Evolutionary conservation across 92 coral and sea anemone species (phyloP).

Genomic region (Phenganax subtilis): DNA sequence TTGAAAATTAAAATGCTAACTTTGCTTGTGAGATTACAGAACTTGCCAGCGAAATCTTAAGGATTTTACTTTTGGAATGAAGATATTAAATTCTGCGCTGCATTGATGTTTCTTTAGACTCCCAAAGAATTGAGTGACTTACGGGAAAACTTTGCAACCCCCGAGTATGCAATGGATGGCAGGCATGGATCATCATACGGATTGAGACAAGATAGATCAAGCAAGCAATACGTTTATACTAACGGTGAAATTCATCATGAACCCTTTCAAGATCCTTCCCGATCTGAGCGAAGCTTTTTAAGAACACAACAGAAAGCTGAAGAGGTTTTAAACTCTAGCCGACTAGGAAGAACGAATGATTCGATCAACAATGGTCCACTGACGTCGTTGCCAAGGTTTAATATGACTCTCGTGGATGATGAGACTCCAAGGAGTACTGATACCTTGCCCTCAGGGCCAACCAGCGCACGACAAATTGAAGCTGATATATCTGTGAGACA

Average conservation of each 20-base stretch:
- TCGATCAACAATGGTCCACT: not conserved
- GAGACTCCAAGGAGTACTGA: not conserved
- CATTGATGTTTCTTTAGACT: not conserved
- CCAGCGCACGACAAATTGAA: conserved; percentile 16
- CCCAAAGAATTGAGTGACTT: not conserved
- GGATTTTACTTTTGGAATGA: not conserved
- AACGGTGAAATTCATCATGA: conserved; percentile 25
- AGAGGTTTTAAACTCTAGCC: conserved; percentile 8
- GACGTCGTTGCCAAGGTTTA: conserved; percentile 23
- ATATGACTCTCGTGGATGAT: conserved; percentile 25
- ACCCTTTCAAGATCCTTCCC: conserved; percentile 5
- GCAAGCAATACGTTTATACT: conserved; percentile 22
- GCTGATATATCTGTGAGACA: conserved; percentile 6
- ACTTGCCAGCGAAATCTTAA: not conserved
- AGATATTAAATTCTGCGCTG: not conserved
- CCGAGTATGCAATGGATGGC: conserved; percentile 40
- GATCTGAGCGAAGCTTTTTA: not conserved
- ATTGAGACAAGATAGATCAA: conserved; percentile 9
- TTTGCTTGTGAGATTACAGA: not conserved
- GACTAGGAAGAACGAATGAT: not conserved
- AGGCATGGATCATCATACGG: conserved; percentile 11
- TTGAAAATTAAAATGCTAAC: conserved; percentile 26
- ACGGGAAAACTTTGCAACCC: not conserved
- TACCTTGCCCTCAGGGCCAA: not conserved
- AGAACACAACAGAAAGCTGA: conserved; percentile 21